Base-by-base conservation (phyloP, 2,888 invertebrate species). In the Acanthosoma haemorrhoidale region DNA sequence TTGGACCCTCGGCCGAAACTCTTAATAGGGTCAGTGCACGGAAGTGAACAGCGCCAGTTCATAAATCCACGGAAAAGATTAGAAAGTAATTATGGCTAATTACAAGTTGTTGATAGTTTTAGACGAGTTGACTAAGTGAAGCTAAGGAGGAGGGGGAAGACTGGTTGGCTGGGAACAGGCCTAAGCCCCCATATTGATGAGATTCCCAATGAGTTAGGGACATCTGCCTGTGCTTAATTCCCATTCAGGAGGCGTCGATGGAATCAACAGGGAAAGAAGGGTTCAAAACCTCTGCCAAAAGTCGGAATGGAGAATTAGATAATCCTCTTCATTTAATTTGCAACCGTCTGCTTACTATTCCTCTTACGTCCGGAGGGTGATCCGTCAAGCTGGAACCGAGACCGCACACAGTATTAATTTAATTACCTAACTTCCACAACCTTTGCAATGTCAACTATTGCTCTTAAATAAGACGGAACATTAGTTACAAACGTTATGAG, bases 71-170 rank as follows among this genome's bases (percentile, higher is more conserved):
- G 1, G 51, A 51, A 25, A 51, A 51, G 51, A 51, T 51, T 51
- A n/a, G 21, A n/a, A 25, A 51, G 51, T 25, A 51, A 51, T 51
- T 51, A 51, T 25, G 25, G 51, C 21, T 25, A 51, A 51, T 51
- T 51, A 51, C 51, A 51, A 51, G 51, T 25, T 51, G 51, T 51
- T 25, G 51, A 51, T 51, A n/a, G n/a, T n/a, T n/a, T n/a, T n/a
- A n/a, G n/a, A n/a, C n/a, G n/a, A n/a, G n/a, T n/a, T n/a, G n/a
- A n/a, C n/a, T n/a, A n/a, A n/a, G n/a, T n/a, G n/a, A n/a, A n/a
- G n/a, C n/a, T n/a, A n/a, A n/a, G n/a, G n/a, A n/a, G n/a, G n/a
- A n/a, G n/a, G n/a, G n/a, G n/a, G n/a, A n/a, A n/a, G n/a, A n/a
- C n/a, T n/a, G n/a, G n/a, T n/a, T n/a, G n/a, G n/a, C n/a, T n/a